Conservation (phyloP, 2,888 invertebrate species). For the Amblyteles armatorius region DNA sequence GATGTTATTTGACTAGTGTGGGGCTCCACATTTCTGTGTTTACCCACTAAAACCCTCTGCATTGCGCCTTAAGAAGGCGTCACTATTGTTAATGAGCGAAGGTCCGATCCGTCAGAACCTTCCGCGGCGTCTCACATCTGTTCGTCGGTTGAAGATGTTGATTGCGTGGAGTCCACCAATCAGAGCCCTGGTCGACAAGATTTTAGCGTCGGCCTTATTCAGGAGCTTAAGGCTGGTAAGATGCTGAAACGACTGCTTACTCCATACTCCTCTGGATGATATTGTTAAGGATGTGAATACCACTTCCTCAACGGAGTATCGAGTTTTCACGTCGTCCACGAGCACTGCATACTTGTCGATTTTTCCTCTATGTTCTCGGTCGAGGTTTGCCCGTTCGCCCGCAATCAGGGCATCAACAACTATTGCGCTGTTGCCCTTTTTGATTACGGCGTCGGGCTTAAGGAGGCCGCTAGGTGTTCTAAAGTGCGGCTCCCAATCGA, state of each 20-base stretch:
- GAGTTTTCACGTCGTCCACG: background rate
- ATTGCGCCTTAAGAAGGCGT: background rate
- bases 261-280: conserved; percentile 68
- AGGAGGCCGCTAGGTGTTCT: no score
- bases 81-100: background rate
- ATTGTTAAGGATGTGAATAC: conserved; percentile 54
- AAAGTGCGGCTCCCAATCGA: conserved; percentile 54
- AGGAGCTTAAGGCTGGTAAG: background rate
- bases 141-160: background rate
- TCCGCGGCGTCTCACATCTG: background rate
- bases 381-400: conserved; percentile 72
- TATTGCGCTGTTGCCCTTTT: conserved; percentile 67
- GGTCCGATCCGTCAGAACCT: no score
- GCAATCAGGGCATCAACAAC: conserved; percentile 73
- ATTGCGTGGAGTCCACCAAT: conserved; percentile 51
- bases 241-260: conserved; percentile 29
- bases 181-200: conserved; percentile 60
- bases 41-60: conserved; percentile 17
- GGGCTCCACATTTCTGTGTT: conserved; percentile 6
- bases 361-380: conserved; percentile 65
- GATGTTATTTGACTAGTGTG: background rate
- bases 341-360: conserved; percentile 70
- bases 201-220: conserved; percentile 51
- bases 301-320: background rate
- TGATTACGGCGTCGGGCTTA: conserved; percentile 78